Percentiles rank a stretch among this genome's conserved stretches.
phyloP scores from a whole-genome alignment of 2,888 invertebrate genomes.

The Meteorus cinctellus region DNA sequence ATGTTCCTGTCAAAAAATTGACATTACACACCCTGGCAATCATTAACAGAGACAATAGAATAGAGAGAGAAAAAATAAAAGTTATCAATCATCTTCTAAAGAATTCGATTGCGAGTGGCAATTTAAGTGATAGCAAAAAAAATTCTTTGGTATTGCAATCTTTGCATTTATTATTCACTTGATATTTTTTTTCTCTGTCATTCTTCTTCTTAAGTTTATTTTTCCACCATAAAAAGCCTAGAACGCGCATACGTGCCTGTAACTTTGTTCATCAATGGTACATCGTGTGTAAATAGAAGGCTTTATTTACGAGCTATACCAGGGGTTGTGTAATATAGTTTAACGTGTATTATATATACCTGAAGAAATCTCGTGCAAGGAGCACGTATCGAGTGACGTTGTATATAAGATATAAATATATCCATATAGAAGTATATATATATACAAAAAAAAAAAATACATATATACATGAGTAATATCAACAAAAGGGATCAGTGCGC shows the following conservation, averaged over 20 bases:
- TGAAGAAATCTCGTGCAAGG: slow-evolving; percentile 23
- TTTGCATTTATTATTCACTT: not conserved
- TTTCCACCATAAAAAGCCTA: not conserved
- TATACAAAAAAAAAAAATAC: not conserved
- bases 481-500: slow-evolving; percentile 17
- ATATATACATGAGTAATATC: slow-evolving; percentile 17
- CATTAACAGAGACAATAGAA: not conserved
- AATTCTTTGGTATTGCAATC: not conserved
- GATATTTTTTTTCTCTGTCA: not conserved
- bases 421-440: not conserved
- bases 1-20: slow-evolving; percentile 6
- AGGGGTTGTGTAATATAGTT: not conserved
- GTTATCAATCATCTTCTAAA: no score
- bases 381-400: slow-evolving; percentile 6
- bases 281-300: not conserved
- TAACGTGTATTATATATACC: slow-evolving; percentile 1
- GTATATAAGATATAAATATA: not conserved
- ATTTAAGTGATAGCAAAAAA: not conserved
- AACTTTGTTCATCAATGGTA: slow-evolving; percentile 25
- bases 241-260: not conserved
- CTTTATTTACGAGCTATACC: slow-evolving; percentile 28
- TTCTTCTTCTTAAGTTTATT: not conserved
- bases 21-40: not conserved
- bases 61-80: not conserved
- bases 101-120: not conserved